A percentile compares a stretch with the other conserved stretches of the same genome.
Conservation (phyloP, 2,113 vertebrate genomes). For the Empidonax alnorum region DNA sequence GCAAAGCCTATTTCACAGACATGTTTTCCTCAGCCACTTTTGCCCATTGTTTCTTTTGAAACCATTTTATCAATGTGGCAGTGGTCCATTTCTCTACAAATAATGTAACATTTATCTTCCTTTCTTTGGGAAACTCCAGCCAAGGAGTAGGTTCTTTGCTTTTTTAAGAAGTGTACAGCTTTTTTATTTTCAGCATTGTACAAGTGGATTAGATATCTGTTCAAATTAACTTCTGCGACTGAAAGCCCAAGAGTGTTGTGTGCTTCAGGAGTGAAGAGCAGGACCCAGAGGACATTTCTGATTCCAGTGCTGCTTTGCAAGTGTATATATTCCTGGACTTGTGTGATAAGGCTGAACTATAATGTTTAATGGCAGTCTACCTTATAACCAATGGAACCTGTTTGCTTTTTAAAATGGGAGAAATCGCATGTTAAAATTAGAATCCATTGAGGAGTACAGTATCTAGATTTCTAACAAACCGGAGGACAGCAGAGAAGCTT, state of each 20-base stretch:
- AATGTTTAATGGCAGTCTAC: background rate
- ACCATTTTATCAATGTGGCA: background rate
- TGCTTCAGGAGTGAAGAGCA: background rate
- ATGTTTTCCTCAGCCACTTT: background rate
- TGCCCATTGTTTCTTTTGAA: background rate
- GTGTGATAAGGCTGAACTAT: background rate
- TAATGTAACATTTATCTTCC: background rate
- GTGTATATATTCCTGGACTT: background rate
- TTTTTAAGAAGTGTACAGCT: background rate
- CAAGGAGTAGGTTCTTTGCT: background rate
- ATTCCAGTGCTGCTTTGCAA: background rate
- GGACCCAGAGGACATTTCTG: background rate
- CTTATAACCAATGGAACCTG: background rate
- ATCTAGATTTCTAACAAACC: background rate
- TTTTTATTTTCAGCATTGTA: background rate
- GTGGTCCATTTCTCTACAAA: background rate
- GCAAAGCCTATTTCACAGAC: background rate
- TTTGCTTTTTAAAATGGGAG: background rate
- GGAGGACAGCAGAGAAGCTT: background rate
- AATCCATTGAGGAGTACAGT: background rate
- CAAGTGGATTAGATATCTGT: background rate
- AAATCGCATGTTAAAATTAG: background rate
- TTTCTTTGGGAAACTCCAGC: background rate
- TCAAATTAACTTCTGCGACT: background rate
- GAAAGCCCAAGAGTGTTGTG: rapidly evolving